Evolutionary conservation across 2,113 vertebrate genomes (phyloP).

Genomic region (Scolopax mira): DNA sequence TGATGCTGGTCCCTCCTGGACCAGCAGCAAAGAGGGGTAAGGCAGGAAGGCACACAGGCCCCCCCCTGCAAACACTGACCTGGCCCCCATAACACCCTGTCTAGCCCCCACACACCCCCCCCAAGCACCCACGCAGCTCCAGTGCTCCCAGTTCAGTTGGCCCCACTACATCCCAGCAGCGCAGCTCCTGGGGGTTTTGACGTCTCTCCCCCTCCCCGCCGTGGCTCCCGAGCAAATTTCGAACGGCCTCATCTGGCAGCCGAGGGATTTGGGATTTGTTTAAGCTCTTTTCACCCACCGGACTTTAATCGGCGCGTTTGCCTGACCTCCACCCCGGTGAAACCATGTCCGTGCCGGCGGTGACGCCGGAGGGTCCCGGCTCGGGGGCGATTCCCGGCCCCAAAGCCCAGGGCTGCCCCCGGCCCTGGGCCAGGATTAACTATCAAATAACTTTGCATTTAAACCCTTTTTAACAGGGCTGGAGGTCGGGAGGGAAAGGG

Average conservation of each 20-base stretch:
- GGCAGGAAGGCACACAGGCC: background rate
- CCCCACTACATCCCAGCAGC: background rate
- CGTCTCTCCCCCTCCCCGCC: rapidly evolving
- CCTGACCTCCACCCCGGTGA: slow-evolving; percentile 41
- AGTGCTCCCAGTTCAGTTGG: background rate
- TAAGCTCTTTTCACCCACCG: slow-evolving; percentile 69
- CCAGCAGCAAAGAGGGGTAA: background rate
- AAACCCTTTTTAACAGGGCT: slow-evolving; percentile 46
- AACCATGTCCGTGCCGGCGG: background rate
- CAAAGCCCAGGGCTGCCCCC: slow-evolving; percentile 6
- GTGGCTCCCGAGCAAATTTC: background rate
- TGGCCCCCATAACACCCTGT: background rate
- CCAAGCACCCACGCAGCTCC: background rate
- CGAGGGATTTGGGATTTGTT: slow-evolving; percentile 69
- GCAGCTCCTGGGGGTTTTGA: rapidly evolving
- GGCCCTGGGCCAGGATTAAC: background rate
- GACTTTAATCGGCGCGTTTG: slow-evolving; percentile 64
- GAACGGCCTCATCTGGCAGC: slow-evolving; percentile 55
- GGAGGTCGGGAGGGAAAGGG: slow-evolving; percentile 16
- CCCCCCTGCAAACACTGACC: background rate
- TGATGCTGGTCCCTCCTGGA: background rate
- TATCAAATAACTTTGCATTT: slow-evolving; percentile 58
- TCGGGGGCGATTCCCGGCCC: background rate
- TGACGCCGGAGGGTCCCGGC: background rate
- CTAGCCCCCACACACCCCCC: background rate